These are phyloP conservation scores for Conus canariensis DNA, from an alignment of 2,888 invertebrate species.

Conservation along the genomic window DNA sequence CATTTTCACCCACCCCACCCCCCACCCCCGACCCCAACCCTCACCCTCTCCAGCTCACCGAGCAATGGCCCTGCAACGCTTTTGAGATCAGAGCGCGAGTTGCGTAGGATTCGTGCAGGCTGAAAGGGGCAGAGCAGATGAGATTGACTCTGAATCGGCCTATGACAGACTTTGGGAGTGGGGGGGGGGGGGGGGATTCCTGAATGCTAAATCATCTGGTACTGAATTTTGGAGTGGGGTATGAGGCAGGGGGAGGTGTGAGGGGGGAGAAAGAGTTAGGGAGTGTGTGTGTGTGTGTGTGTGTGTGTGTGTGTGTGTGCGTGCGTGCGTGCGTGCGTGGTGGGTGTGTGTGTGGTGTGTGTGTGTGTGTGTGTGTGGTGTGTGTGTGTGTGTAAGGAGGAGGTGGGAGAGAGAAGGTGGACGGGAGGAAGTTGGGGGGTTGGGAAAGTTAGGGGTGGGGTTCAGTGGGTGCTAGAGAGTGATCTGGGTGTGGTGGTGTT, in stretches of 20 bases:
- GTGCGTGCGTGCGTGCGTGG: no score
- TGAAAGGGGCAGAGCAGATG: background rate
- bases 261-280: background rate
- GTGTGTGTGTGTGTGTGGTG: background rate
- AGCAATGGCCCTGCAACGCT: no score
- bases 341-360: no score
- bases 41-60: no score
- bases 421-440: no score
- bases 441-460: no score
- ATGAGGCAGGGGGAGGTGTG: background rate
- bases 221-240: background rate
- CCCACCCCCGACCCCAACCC: background rate
- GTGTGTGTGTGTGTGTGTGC: background rate
- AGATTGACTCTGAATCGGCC: conserved; percentile 26
- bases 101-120: background rate
- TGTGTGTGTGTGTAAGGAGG: background rate
- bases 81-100: background rate
- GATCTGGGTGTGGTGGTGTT: background rate
- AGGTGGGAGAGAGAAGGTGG: no score
- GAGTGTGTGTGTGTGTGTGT: background rate
- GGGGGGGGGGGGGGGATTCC: no score
- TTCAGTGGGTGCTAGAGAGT: no score
- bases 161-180: conserved; percentile 6
- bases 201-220: conserved; percentile 17
- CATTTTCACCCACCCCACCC: background rate